These are phyloP conservation scores for Dendronephthya gigantea DNA, from an alignment of 64 coral and sea anemone genomes.

Conservation along the genomic window DNA sequence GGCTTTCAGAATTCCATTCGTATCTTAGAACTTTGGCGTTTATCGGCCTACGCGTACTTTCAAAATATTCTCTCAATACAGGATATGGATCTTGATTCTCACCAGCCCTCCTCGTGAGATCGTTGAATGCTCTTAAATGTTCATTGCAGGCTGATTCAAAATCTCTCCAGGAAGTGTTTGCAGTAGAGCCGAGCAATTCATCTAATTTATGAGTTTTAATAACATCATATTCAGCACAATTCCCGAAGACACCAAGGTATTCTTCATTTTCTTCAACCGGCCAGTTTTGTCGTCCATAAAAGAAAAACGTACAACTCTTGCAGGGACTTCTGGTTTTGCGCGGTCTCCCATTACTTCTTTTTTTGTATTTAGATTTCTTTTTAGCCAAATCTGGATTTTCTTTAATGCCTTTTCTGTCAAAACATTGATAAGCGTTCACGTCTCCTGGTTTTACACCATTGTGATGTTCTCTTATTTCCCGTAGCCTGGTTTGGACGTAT, in stretches of 20 bases:
- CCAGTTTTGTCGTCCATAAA: neutral
- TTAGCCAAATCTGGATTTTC: too few relatives aligned
- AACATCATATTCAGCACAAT: neutral
- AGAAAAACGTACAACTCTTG: neutral
- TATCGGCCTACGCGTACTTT: too few relatives aligned
- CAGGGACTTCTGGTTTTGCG: neutral
- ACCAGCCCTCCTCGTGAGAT: too few relatives aligned
- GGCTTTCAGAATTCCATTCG: too few relatives aligned
- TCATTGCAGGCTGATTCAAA: neutral
- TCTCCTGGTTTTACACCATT: neutral
- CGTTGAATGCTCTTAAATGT: neutral
- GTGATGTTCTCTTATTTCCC: neutral
- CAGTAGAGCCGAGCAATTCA: neutral
- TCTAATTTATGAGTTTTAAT: neutral
- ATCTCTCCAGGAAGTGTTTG: neutral
- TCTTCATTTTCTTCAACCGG: neutral
- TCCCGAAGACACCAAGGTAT: neutral
- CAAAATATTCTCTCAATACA: too few relatives aligned
- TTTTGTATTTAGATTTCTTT: too few relatives aligned
- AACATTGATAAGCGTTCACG: neutral
- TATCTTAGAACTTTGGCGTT: too few relatives aligned
- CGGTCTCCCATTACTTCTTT: too few relatives aligned
- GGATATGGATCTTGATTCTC: too few relatives aligned
- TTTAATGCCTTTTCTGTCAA: too few relatives aligned
- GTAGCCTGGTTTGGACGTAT: neutral